Base-by-base conservation (phyloP, 2,888 invertebrate genomes). In the Hydropsyche betteni region DNA sequence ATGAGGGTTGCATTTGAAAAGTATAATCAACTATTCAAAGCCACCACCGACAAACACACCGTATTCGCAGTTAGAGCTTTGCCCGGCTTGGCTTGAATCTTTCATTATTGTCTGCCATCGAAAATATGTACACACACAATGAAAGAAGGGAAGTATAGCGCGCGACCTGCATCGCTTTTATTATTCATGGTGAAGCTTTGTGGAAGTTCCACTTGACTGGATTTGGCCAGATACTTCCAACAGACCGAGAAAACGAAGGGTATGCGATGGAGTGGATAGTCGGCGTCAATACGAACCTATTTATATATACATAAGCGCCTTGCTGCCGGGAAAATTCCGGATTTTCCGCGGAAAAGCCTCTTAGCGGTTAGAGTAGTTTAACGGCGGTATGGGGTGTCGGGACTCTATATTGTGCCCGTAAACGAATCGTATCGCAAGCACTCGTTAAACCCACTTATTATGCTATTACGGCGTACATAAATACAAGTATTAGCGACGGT, bases 141-240 rank as follows among this genome's bases (percentile, higher is more conserved):
- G 36, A 68, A 36, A 69, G 36, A 44, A 50, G 12, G 12, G 69
- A 44, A 69, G 36, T 24, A 38, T 10, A 55, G 72, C 44, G 38
- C 38, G 50, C 24, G 58, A 61, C 72, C 58, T 44, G 61, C 72
- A 33, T 53, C 24, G 14, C 72, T 12, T 72, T 72, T 72, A 72
- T 72, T 72, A 72, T 72, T 72, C 72, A 72, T 72, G 72, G 58
- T 58, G 14, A 50, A 72, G 72, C 72, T 61, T 72, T 72, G 58
- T 61, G 72, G 58, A 72, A 55, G 72, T 72, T 72, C 61, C 72
- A 72, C 72, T 72, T 72, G 72, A 72, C 72, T 58, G 72, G 72
- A 72, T 61, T 72, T 72, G 64, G 64, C 64, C 64, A 14, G 24
- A 64, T 24, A 64, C 34, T 36, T 12, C 55, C 36, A 36, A n/a